These are phyloP conservation scores for Sigmodon hispidus DNA, from an alignment of 2,113 vertebrate genomes.

Conservation along the genomic window DNA sequence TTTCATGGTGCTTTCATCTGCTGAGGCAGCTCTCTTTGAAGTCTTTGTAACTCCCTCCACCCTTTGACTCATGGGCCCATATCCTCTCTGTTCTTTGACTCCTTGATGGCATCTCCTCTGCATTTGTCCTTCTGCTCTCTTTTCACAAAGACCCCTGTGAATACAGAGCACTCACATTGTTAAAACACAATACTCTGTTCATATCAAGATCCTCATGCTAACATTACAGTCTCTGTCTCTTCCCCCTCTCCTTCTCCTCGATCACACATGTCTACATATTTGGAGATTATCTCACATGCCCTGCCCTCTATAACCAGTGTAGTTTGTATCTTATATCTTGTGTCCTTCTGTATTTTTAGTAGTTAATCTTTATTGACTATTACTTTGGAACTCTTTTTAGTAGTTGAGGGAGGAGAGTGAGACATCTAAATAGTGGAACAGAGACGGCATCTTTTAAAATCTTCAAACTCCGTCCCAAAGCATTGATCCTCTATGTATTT, in stretches of 20 bases:
- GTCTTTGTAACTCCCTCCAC: neutral
- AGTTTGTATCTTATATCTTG: neutral
- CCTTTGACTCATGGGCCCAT: neutral
- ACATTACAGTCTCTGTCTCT: neutral
- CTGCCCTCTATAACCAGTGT: neutral
- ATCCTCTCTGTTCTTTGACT: neutral
- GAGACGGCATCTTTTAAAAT: neutral
- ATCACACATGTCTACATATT: accelerated
- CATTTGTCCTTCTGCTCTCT: neutral
- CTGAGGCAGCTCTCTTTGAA: neutral
- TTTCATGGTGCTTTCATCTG: neutral
- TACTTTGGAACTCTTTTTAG: neutral
- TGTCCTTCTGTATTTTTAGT: accelerated
- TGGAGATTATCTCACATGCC: neutral
- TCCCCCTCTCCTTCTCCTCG: accelerated
- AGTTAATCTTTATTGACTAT: neutral
- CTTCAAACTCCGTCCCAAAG: neutral
- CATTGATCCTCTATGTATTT: neutral
- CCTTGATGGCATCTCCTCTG: neutral
- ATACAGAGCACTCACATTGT: neutral
- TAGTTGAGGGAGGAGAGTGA: accelerated
- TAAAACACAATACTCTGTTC: no score
- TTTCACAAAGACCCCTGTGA: neutral
- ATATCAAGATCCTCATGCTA: neutral
- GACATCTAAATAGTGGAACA: neutral